Conservation (phyloP, 2,113 vertebrate genomes). For the Scomber scombrus region DNA sequence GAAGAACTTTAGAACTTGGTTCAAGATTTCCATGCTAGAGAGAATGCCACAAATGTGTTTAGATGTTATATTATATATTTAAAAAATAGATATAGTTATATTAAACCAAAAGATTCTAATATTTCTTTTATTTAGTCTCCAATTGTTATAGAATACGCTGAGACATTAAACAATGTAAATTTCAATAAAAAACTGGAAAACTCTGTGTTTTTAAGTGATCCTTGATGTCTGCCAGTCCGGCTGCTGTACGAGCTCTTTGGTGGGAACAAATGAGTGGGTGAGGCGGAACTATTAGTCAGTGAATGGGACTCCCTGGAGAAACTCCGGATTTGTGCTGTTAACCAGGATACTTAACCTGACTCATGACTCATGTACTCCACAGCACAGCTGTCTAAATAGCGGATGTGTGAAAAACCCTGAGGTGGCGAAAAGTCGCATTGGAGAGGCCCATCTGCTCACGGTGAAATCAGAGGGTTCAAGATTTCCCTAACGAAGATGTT, state of each 20-base stretch:
- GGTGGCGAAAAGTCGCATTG: neutral
- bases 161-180: too few species aligned
- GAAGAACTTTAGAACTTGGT: too few species aligned
- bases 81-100: too few species aligned
- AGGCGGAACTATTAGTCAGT: slow-evolving; percentile 61
- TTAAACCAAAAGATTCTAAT: too few species aligned
- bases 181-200: too few species aligned
- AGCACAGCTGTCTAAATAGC: slow-evolving; percentile 54
- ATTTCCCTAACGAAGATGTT: neutral
- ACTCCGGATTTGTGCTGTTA: slow-evolving; percentile 25
- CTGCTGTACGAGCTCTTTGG: neutral
- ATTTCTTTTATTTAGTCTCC: too few species aligned
- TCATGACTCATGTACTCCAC: slow-evolving; percentile 72
- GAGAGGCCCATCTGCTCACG: neutral
- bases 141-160: too few species aligned
- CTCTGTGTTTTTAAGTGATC: too few species aligned
- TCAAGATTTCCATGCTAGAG: too few species aligned
- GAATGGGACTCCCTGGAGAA: slow-evolving; percentile 35
- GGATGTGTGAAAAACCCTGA: slow-evolving; percentile 29
- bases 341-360: slow-evolving; percentile 48
- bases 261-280: slow-evolving; percentile 61
- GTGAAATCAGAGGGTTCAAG: neutral
- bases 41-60: too few species aligned
- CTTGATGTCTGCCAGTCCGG: neutral
- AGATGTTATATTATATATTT: too few species aligned